These are phyloP conservation scores for Poliocrania exsul DNA, from an alignment of 2,797 vertebrate species.

Conservation along the genomic window DNA sequence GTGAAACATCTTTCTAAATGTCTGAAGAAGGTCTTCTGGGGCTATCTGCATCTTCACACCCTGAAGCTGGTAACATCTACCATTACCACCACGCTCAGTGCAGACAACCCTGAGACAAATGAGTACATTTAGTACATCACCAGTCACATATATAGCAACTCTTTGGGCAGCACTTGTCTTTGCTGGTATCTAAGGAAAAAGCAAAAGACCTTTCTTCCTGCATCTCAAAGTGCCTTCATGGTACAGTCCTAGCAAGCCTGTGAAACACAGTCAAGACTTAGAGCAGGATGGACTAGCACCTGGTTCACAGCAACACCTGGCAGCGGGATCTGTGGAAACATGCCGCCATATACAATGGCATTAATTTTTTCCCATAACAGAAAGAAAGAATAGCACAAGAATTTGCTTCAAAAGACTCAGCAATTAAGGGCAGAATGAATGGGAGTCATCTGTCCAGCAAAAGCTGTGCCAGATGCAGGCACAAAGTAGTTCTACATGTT, in stretches of 20 bases:
- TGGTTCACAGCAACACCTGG: background rate
- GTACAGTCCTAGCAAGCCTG: background rate
- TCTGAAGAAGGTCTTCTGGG: background rate
- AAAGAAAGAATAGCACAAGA: background rate
- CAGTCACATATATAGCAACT: background rate
- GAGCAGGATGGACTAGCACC: background rate
- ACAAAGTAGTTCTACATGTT: background rate
- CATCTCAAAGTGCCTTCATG: background rate
- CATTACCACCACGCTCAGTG: background rate
- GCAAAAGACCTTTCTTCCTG: background rate
- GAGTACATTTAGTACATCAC: background rate
- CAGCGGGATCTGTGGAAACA: background rate
- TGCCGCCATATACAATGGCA: background rate
- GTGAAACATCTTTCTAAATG: background rate
- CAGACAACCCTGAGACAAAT: background rate
- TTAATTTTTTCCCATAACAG: background rate
- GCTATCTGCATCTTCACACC: background rate
- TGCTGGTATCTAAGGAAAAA: background rate
- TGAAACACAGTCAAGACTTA: background rate
- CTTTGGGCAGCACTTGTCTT: background rate
- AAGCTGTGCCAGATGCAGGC: constrained; percentile 29
- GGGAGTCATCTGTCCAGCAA: constrained; percentile 47
- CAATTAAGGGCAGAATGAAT: constrained; percentile 18
- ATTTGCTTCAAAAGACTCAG: background rate
- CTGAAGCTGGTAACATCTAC: background rate